Base-by-base conservation (phyloP, 2,888 invertebrate genomes). In the Hyles lineata region DNA sequence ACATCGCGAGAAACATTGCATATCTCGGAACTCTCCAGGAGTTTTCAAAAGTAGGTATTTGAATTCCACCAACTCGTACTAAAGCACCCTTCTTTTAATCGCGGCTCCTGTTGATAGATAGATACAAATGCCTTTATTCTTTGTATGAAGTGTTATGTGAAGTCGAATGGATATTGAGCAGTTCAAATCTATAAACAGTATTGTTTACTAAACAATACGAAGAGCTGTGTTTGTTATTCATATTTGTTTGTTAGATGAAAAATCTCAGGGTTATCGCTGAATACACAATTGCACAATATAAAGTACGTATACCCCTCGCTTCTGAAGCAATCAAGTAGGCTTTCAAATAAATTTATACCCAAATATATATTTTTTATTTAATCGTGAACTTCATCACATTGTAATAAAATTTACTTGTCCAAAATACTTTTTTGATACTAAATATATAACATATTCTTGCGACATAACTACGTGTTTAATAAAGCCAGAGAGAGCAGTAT, bases 151-250 rank as follows among this genome's bases (percentile, higher is more conserved):
- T 43, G 43, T 43, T 43, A 43, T 43, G 43, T 43, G 43, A 43
- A 43, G 43, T 43, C 15, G 43, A 43, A 43, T 43, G 43, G 43
- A 43, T 43, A 19, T 55, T 17, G 19, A 7, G 55, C 55, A 55
- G 17, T 55, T 17, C n/a, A 55, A 55, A 55, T n/a, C 55, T 55
- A n/a, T 55, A 55, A 55, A 55, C 55, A 55, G 55, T 55, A n/a
- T 55, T 55, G 55, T 55, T 55, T 55, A 55, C 55, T 55, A 55
- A 55, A 55, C 55, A 55, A n/a, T 55, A 55, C 55, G 17, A 55
- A 15, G n/a, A 55, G 55, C 17, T n/a, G 55, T 17, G n/a, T 55
- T 55, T 55, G 55, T 55, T 55, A n/a, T 55, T 43, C 43, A 43
- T 43, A 43, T 43, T 55, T 55, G 55, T n/a, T 55, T 55, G 55